phyloP scores from a whole-genome alignment of 2,888 invertebrate species.

The Rhopalosiphum nymphaeae region DNA sequence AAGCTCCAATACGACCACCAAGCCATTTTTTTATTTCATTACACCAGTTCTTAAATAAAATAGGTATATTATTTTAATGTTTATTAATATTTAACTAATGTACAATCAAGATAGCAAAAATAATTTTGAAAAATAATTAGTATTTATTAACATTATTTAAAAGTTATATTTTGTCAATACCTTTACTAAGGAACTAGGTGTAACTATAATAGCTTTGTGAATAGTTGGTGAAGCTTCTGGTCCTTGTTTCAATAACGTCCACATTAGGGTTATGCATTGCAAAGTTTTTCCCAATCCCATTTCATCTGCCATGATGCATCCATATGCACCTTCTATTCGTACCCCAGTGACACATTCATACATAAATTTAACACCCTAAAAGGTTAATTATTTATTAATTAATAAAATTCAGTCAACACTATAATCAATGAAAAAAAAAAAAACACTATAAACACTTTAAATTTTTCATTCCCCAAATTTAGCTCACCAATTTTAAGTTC shows the following conservation, averaged over 20 bases:
- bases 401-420: neutral
- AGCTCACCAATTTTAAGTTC: neutral
- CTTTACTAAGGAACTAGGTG: conserved; percentile 97
- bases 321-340: conserved; percentile 86
- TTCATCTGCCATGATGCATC: conserved; percentile 99
- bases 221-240: conserved; percentile 92
- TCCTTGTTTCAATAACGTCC: conserved; percentile 94
- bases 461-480: neutral
- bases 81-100: neutral
- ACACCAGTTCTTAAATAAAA: conserved; percentile 85
- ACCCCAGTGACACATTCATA: conserved; percentile 97
- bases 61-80: conserved; percentile 28
- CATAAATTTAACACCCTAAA: conserved; percentile 95
- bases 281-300: conserved; percentile 99
- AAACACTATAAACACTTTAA: neutral
- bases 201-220: conserved; percentile 93
- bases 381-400: neutral
- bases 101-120: neutral
- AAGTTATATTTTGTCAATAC: conserved; percentile 69
- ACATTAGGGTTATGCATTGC: conserved; percentile 95
- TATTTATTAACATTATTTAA: neutral
- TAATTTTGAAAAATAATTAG: neutral
- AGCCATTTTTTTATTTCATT: conserved; percentile 99
- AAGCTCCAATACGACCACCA: conserved; percentile 82
- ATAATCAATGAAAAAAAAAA: neutral